Base-by-base conservation (phyloP, 2,888 invertebrate genomes). In the Agrochola litura region DNA sequence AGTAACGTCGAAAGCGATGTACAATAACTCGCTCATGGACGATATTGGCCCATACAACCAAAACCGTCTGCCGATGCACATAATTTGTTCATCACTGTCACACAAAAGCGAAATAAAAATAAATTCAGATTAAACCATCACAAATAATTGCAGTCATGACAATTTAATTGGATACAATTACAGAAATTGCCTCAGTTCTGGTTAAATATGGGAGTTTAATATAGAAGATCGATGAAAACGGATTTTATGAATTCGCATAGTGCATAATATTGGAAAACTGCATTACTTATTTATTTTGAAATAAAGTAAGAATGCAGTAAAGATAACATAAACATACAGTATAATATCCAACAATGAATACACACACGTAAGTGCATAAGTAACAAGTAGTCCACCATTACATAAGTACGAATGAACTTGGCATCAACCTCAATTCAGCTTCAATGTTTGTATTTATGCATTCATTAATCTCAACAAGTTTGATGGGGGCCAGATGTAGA, bases 341-440 rank as follows among this genome's bases (percentile, higher is more conserved):
- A 54, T 16, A 43, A 61, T 8, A 60, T 37, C 22, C 22, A 82
- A 64, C 12, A 41, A 54, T 49, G 30, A 58, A 52, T 16, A 72
- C 14, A 37, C 37, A 37, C 37, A 37, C 5, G 25, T 58, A 58
- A 71, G 67, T 65, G 58, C 67, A 71, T 8, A 77, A 72, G 43
- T 6, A 37, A 25, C 46, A 61, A 82, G 52, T 69, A 76, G 68
- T 60, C 25, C 82, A 74, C n/a, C 81, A 71, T 86, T 82, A 85
- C 82, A 87, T 80, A 79, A 83, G 74, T 79, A 85, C 84, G 84
- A 91, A 86, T 95, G 95, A 95, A 94, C 96, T 96, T 96, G 96
- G 92, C 95, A 93, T 93, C 94, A 93, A 93, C 94, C 95, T 93
- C 92, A 92, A 93, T 93, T 91, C 89, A 56, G 69, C 83, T 82